Evolutionary conservation across 2,113 vertebrate species (phyloP), one percentile per base, ranked within the genome.

Genomic region (Podarcis raffonei): DNA sequence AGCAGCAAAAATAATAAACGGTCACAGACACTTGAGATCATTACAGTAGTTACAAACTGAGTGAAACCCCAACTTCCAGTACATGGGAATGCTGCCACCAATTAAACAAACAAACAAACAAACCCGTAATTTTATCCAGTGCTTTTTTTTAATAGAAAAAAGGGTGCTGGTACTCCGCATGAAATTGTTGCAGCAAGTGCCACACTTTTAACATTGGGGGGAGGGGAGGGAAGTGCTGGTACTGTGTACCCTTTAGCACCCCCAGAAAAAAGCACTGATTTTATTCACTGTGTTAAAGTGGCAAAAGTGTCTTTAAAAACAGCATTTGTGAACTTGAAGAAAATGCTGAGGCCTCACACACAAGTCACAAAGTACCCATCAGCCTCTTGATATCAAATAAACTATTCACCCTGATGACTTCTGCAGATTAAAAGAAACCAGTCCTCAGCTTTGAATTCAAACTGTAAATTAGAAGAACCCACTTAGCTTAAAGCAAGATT

Each of bases 341-440:
- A 18, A 71, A 77, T 62, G 30, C 20, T 20, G n/a, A 48, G 27
- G 57, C n/a, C 65, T 78, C 65, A 81, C 42, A 79, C 4, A 32
- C 16, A 71, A 62, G 30, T 22, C 12, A 76, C 42, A 87, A 75
- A 75, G 72, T 59, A 76, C 57, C 25, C 25, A 23, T 32, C 39
- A 59, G 57, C 65, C 69, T 76, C 74, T 71, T 23, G n/a, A 30
- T n/a, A 53, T 53, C 48, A 93, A 94, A 94, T 93, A 68, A 89
- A 53, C n/a, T 30, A 83, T 88, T 93, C 90, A 93, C 88, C 85
- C 6, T 83, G n/a, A 76, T 85, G 83, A 86, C 85, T 89, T 53
- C 25, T 80, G 59, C 32, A 89, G 85, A 92, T 89, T 92, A 94
- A 92, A 92, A 83, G 86, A 84, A 92, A 93, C 53, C 74, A 88